Evolutionary conservation across 2,888 invertebrate species (phyloP).

Genomic region (Choreutis nemorana): DNA sequence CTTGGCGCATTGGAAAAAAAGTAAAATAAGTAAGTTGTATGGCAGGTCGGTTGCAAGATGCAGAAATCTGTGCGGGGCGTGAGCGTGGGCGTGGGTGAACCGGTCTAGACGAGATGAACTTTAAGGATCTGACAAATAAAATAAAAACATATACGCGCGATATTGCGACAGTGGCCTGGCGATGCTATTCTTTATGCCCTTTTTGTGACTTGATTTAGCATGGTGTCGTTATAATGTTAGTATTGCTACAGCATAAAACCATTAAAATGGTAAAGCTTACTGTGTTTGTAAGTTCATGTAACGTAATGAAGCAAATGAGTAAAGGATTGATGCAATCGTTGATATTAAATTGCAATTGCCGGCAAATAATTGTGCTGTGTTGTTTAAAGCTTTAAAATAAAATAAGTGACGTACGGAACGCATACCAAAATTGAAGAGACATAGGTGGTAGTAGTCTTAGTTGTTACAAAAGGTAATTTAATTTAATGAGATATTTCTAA

Average conservation of each 20-base stretch:
- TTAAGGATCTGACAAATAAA: conserved; percentile 55
- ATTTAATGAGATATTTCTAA: conserved; percentile 24
- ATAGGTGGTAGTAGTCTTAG: background rate
- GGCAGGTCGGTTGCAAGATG: conserved; percentile 59
- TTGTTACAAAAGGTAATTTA: conserved; percentile 15
- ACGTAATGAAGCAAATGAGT: no score
- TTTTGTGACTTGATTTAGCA: conserved; percentile 17
- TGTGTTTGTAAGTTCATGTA: no score
- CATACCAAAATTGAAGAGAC: no score
- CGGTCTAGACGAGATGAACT: conserved; percentile 64
- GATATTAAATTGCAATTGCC: no score
- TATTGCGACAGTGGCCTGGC: conserved; percentile 42
- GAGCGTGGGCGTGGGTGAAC: conserved; percentile 51
- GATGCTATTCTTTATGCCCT: conserved; percentile 36
- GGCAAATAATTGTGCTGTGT: no score
- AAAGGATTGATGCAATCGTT: no score
- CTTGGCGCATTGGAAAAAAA: conserved; percentile 54
- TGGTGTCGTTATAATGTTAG: conserved; percentile 8
- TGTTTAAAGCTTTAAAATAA: no score
- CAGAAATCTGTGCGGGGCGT: conserved; percentile 54
- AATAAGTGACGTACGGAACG: no score
- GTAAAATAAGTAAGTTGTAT: conserved; percentile 58
- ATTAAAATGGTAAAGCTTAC: no score
- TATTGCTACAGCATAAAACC: no score
- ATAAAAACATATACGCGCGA: conserved; percentile 43